A percentile compares a stretch with the other conserved stretches of the same genome.
phyloP scores from a whole-genome alignment of 2,113 vertebrate species.

The Eptesicus fuscus region DNA sequence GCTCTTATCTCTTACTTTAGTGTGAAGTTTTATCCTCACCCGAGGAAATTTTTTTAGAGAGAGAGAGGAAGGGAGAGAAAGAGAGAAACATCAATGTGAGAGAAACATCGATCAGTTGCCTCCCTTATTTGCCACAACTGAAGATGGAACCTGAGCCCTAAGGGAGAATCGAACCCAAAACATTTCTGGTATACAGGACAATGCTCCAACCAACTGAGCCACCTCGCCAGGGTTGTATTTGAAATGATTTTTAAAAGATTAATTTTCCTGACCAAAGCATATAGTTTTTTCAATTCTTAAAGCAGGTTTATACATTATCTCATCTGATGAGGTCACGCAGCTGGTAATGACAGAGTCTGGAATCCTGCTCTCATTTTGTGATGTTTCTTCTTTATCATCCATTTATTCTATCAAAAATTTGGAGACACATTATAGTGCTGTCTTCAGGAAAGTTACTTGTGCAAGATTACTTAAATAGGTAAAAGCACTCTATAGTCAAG shows the following conservation, averaged over 20 bases:
- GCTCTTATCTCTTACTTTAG: neutral
- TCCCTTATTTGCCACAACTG: neutral
- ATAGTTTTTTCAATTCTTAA: neutral
- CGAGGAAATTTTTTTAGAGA: neutral
- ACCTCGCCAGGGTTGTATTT: neutral
- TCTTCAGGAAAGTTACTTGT: neutral
- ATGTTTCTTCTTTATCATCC: neutral
- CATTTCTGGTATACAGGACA: neutral
- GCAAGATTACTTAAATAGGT: neutral
- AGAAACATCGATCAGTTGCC: neutral
- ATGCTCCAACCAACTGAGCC: neutral
- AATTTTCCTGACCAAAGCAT: neutral
- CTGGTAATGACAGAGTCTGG: neutral
- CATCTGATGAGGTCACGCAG: neutral
- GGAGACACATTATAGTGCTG: neutral
- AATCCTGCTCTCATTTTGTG: neutral
- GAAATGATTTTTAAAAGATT: neutral
- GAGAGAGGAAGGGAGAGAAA: neutral
- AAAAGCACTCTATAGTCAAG: neutral
- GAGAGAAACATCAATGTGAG: neutral
- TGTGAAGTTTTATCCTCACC: neutral
- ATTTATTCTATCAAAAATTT: neutral
- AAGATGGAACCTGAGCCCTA: neutral
- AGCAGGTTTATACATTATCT: neutral
- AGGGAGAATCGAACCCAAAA: neutral